Conservation (phyloP, 2,797 vertebrate genomes). For the Syndactyla subalaris region DNA sequence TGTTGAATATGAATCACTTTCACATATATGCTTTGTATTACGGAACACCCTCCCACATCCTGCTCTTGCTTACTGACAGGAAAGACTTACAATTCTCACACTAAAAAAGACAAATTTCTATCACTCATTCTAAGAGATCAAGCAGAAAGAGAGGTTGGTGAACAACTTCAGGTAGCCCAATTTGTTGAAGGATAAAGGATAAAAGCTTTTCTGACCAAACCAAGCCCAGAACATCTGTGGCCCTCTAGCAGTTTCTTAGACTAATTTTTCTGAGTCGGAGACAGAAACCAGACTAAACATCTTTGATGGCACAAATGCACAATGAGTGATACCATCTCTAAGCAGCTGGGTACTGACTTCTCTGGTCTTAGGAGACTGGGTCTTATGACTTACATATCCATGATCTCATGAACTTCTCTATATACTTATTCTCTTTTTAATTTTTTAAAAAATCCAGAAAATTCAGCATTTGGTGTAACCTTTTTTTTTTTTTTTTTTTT, state of each 20-base stretch:
- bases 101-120: background rate
- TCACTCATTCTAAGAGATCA: background rate
- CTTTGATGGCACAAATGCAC: background rate
- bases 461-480: background rate
- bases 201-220: background rate
- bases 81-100: background rate
- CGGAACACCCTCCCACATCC: background rate
- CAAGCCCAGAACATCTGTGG: background rate
- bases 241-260: background rate
- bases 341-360: background rate
- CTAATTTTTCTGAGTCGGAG: background rate
- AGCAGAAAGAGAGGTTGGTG: background rate
- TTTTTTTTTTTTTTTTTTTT: background rate
- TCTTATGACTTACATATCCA: background rate
- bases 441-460: background rate
- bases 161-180: background rate
- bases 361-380: background rate
- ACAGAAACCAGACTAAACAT: background rate
- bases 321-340: background rate
- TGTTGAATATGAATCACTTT: background rate
- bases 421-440: background rate
- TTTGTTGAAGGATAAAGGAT: background rate
- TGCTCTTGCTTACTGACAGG: background rate
- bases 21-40: background rate
- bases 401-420: background rate